A percentile compares a stretch with the other conserved stretches of the same genome.
Evolutionary conservation across 64 coral and sea anemone species (phyloP).

Genomic region (Montipora cactus): DNA sequence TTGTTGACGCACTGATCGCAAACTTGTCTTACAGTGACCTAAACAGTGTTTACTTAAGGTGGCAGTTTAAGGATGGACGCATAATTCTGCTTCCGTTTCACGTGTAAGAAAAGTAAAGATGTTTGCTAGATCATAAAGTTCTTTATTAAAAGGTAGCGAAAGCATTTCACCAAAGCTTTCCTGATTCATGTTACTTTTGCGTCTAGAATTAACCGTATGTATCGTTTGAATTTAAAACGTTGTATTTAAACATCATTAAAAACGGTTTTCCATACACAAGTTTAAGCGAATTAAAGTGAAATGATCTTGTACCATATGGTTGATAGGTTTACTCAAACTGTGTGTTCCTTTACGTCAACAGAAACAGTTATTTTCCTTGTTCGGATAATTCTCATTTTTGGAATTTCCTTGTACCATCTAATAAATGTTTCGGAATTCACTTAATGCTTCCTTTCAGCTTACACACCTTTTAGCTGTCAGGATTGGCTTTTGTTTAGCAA

Average conservation of each 20-base stretch:
- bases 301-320: neutral
- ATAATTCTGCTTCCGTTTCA: conserved; percentile 36
- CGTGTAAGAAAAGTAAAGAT: neutral
- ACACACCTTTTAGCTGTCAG: neutral
- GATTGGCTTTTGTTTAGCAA: neutral
- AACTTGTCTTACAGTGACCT: conserved; percentile 1
- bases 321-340: neutral
- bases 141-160: conserved; percentile 18
- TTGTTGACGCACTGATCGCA: conserved; percentile 23
- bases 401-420: neutral
- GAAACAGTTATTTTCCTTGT: neutral
- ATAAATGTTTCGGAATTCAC: neutral
- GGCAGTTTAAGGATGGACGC: conserved; percentile 30
- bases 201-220: neutral
- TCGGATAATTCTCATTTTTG: neutral
- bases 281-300: too few species aligned
- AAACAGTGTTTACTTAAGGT: conserved; percentile 21
- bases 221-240: too few species aligned
- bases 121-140: neutral
- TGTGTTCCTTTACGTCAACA: neutral
- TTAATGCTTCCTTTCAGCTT: neutral
- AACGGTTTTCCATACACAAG: neutral
- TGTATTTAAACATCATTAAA: too few species aligned
- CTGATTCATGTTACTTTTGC: neutral
- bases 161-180: conserved; percentile 19